Percentiles rank a stretch among this genome's conserved stretches.
These are phyloP conservation scores for Excalfactoria chinensis DNA, from an alignment of 2,113 vertebrate species.

Conservation along the genomic window DNA sequence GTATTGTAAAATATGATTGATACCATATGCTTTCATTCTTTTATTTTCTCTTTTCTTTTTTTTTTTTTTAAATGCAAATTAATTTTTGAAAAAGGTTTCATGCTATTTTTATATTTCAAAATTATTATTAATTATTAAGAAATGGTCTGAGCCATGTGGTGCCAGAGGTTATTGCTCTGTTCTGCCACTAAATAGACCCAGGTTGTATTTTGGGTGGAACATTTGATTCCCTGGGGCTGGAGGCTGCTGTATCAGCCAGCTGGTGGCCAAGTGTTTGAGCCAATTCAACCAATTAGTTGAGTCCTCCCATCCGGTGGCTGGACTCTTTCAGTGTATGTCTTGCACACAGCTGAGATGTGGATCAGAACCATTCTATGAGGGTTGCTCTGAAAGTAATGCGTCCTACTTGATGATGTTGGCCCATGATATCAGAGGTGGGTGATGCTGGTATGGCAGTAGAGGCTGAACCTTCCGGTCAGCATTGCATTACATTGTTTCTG, in stretches of 20 bases:
- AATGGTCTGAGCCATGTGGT: conserved; percentile 66
- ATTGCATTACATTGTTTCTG: background rate
- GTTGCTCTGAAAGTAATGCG: background rate
- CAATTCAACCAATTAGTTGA: conserved; percentile 56
- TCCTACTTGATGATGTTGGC: background rate
- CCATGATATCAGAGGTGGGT: too few species aligned
- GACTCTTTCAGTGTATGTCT: background rate
- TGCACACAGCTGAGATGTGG: conserved; percentile 28
- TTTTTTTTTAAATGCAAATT: conserved; percentile 60
- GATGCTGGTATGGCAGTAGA: background rate
- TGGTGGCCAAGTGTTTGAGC: conserved; percentile 53
- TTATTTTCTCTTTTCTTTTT: conserved; percentile 46
- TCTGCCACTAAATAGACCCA: conserved; percentile 29
- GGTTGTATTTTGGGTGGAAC: conserved; percentile 24
- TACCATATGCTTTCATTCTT: conserved; percentile 71
- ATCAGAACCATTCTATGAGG: background rate
- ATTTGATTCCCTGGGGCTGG: conserved; percentile 44
- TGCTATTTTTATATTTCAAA: conserved; percentile 53
- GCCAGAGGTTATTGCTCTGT: conserved; percentile 50
- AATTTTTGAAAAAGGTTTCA: conserved; percentile 20
- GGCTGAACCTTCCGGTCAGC: background rate
- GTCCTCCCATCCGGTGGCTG: conserved; percentile 58
- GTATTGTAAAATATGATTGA: conserved; percentile 77
- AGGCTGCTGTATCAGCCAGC: conserved; percentile 61
- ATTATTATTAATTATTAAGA: conserved; percentile 54